A percentile compares a stretch with the other conserved stretches of the same genome.
These are phyloP conservation scores for Teinopalpus imperialis DNA, from an alignment of 2,888 invertebrate species.

Conservation along the genomic window DNA sequence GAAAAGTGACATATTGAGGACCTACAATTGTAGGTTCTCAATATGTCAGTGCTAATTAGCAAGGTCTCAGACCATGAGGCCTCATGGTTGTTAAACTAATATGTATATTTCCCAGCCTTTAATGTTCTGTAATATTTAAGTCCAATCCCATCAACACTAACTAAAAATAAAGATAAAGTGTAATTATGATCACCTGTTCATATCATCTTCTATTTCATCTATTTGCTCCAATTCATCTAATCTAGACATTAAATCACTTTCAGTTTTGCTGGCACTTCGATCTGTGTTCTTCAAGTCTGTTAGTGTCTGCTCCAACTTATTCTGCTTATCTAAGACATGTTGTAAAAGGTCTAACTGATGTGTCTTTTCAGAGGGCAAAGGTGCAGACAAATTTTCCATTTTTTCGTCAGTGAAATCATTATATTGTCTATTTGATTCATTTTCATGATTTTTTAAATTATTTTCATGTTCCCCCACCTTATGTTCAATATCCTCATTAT, in stretches of 20 bases:
- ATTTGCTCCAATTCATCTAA: constrained; percentile 80
- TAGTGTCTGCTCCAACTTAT: constrained; percentile 55
- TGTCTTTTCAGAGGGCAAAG: constrained; percentile 30
- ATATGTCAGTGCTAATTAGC: too few species aligned
- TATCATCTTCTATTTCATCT: constrained; percentile 80
- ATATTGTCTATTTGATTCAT: too few species aligned
- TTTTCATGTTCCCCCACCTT: too few species aligned
- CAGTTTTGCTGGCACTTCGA: constrained; percentile 45
- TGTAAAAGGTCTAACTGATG: constrained; percentile 53
- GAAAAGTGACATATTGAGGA: too few species aligned
- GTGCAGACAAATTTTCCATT: constrained; percentile 27
- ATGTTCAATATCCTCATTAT: constrained; percentile 19
- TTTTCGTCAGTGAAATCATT: constrained; percentile 23
- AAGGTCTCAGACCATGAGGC: too few species aligned
- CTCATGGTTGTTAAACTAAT: too few species aligned
- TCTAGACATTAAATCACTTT: constrained; percentile 67
- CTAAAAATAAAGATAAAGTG: too few species aligned
- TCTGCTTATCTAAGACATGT: constrained; percentile 59
- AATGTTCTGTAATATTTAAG: too few species aligned
- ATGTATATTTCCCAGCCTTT: too few species aligned
- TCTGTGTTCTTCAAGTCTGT: constrained; percentile 52
- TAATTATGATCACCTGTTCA: constrained; percentile 69
- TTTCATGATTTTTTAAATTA: constrained; percentile 14
- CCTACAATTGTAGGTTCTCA: too few species aligned
- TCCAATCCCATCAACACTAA: too few species aligned